A percentile compares a stretch with the other conserved stretches of the same genome.
These are phyloP conservation scores for Agapornis canus DNA, from an alignment of 2,797 vertebrate species.

Conservation along the genomic window DNA sequence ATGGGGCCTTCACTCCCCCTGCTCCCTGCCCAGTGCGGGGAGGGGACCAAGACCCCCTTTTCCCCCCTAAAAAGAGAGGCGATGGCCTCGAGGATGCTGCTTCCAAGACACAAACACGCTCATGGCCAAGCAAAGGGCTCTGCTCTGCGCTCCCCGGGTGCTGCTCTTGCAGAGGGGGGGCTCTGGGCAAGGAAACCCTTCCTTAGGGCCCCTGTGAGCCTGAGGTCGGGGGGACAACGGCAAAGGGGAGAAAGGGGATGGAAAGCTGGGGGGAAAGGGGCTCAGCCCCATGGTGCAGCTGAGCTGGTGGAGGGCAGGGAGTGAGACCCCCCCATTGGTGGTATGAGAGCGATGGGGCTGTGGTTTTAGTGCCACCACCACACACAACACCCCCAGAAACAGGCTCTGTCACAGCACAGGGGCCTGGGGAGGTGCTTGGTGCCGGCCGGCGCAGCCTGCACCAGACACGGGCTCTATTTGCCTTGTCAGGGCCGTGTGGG, in stretches of 20 bases:
- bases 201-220: not conserved
- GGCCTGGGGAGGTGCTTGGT: not conserved
- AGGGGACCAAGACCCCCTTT: not conserved
- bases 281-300: not conserved
- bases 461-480: not conserved
- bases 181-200: not conserved
- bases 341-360: not conserved
- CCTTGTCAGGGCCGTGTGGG: not conserved
- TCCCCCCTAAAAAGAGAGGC: not conserved
- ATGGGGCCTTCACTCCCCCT: accelerated
- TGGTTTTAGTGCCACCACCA: not conserved
- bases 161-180: not conserved
- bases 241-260: not conserved
- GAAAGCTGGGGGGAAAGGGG: not conserved
- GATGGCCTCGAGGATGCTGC: not conserved
- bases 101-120: accelerated
- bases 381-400: not conserved
- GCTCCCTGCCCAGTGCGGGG: accelerated
- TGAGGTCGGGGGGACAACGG: accelerated
- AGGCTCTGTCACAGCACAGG: not conserved
- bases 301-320: not conserved
- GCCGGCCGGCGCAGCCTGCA: not conserved
- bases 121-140: not conserved
- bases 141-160: not conserved
- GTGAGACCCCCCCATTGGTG: accelerated